phyloP scores from a whole-genome alignment of 2,888 invertebrate genomes.

The Yponomeuta plumbellus region DNA sequence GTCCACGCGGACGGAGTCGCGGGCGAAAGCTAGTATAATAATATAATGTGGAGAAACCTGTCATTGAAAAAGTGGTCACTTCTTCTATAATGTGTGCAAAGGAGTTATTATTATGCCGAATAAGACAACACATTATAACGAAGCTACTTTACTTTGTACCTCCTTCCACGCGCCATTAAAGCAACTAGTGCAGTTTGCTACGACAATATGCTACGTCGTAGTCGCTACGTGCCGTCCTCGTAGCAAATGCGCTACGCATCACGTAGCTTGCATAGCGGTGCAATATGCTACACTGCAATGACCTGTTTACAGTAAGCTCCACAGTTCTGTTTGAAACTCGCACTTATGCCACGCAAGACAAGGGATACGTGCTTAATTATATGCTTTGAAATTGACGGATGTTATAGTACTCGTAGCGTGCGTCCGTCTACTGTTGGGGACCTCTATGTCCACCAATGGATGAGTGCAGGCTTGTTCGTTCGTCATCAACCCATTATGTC shows the following conservation, averaged over 20 bases:
- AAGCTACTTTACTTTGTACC: too few relatives aligned
- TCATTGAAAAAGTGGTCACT: too few relatives aligned
- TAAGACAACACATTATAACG: too few relatives aligned
- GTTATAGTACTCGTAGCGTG: neutral
- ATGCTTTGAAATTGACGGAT: neutral
- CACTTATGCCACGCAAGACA: neutral
- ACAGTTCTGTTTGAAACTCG: neutral
- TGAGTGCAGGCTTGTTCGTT: too few relatives aligned
- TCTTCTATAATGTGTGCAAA: too few relatives aligned
- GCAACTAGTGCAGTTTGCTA: neutral
- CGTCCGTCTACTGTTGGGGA: too few relatives aligned
- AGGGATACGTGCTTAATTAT: neutral
- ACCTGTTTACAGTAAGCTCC: neutral
- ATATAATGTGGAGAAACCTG: too few relatives aligned
- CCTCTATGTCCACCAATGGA: too few relatives aligned
- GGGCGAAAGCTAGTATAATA: too few relatives aligned
- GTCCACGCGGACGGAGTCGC: too few relatives aligned
- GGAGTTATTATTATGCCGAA: too few relatives aligned
- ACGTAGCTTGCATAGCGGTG: neutral
- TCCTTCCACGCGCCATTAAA: neutral
- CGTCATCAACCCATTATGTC: too few relatives aligned
- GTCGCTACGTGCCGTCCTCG: neutral
- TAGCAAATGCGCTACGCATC: neutral
- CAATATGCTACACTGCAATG: neutral
- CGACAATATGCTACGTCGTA: neutral